Conservation (phyloP, 1,140 invertebrate species). For the Dryas iulia region DNA sequence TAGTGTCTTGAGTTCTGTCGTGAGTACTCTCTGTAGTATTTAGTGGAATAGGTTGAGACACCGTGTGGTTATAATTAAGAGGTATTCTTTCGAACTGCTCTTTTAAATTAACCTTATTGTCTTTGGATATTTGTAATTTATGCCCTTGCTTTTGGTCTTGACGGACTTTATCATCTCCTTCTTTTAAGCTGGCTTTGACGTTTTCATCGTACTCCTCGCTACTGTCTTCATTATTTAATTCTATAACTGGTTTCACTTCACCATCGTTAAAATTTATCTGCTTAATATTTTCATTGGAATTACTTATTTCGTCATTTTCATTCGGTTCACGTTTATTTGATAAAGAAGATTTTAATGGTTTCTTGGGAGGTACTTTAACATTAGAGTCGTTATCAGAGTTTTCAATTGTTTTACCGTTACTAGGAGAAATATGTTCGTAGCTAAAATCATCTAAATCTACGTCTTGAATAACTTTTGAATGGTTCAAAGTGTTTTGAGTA, state of each 20-base stretch:
- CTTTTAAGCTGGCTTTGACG: constrained; percentile 25
- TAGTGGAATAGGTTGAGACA: constrained; percentile 26
- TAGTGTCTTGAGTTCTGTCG: too few species aligned
- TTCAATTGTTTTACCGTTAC: constrained; percentile 42
- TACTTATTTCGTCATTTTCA: not conserved
- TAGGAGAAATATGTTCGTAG: constrained; percentile 46
- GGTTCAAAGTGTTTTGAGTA: constrained; percentile 9
- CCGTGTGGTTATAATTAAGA: constrained; percentile 65
- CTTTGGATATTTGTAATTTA: constrained; percentile 1
- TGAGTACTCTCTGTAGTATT: constrained; percentile 27
- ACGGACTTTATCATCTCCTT: constrained; percentile 34
- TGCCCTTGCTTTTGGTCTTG: not conserved
- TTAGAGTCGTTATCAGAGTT: constrained; percentile 8
- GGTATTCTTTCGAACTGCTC: constrained; percentile 77
- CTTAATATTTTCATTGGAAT: constrained; percentile 30
- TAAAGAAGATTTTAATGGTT: not conserved
- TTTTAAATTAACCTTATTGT: constrained; percentile 54
- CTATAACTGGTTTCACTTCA: constrained; percentile 66
- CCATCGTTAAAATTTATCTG: constrained; percentile 52
- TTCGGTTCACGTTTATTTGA: constrained; percentile 18
- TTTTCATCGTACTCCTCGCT: constrained; percentile 46
- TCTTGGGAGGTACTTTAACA: not conserved
- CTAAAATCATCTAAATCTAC: constrained; percentile 51
- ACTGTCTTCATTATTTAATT: constrained; percentile 54
- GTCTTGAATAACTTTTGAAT: constrained; percentile 33